These are phyloP conservation scores for Deladenus siricidicola DNA, from an alignment of 2,888 invertebrate species.

Conservation along the genomic window DNA sequence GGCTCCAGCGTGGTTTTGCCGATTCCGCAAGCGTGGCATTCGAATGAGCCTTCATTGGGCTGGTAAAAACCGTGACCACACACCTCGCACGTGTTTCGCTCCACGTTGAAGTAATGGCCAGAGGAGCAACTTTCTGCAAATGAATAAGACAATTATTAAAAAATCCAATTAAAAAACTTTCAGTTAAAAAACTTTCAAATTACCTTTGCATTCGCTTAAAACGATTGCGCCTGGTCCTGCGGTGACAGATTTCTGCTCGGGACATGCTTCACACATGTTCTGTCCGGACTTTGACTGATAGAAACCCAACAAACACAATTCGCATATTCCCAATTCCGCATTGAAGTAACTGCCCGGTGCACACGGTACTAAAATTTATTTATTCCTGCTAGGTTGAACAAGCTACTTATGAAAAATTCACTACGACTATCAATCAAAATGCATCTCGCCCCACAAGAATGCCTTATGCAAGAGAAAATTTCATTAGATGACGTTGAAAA, in stretches of 20 bases:
- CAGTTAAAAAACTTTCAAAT: not conserved
- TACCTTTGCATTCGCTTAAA: constrained; percentile 33
- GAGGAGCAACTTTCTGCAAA: constrained; percentile 44
- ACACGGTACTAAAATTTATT: constrained; percentile 46
- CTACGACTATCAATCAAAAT: no score
- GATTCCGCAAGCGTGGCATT: constrained; percentile 50
- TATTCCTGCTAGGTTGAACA: not conserved
- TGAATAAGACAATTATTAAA: not conserved
- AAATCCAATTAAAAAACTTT: not conserved
- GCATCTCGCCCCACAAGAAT: no score
- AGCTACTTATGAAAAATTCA: not conserved
- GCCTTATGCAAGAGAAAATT: no score
- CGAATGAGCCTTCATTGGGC: constrained; percentile 43
- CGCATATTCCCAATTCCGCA: constrained; percentile 42
- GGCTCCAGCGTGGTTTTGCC: constrained; percentile 52
- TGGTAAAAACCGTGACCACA: constrained; percentile 53
- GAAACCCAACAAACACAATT: constrained; percentile 53
- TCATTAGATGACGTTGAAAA: not conserved
- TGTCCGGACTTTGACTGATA: constrained; percentile 52
- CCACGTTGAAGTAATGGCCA: constrained; percentile 49
- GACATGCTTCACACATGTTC: constrained; percentile 59
- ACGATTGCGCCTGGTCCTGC: constrained; percentile 54
- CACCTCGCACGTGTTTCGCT: constrained; percentile 33
- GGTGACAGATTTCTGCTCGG: constrained; percentile 76
- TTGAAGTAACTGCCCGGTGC: constrained; percentile 55